These are phyloP conservation scores for Sitobion miscanthi DNA, from an alignment of 1,140 invertebrate genomes.

Conservation along the genomic window DNA sequence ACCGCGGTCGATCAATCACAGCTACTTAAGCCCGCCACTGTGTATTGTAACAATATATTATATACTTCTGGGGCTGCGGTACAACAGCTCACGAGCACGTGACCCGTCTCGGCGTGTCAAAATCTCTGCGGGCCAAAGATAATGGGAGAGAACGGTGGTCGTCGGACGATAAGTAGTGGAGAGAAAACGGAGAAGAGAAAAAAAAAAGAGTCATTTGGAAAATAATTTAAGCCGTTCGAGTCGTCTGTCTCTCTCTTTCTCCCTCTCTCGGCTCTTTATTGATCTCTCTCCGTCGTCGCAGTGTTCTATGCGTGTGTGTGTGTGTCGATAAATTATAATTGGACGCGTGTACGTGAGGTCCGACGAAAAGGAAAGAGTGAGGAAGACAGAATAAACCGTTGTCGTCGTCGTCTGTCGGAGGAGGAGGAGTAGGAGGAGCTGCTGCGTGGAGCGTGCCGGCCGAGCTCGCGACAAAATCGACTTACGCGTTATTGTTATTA, in stretches of 20 bases:
- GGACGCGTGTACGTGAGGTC: background rate
- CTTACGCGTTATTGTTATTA: background rate
- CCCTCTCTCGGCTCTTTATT: too few species aligned
- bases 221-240: background rate
- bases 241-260: background rate
- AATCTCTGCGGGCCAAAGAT: background rate
- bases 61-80: background rate
- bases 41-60: too few species aligned
- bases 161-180: background rate
- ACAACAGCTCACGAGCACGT: background rate
- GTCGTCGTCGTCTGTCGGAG: background rate
- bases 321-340: background rate
- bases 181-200: background rate
- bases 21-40: conserved; percentile 1
- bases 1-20: conserved; percentile 23
- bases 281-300: background rate
- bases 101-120: background rate
- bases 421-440: background rate
- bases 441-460: background rate
- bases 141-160: background rate
- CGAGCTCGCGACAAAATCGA: background rate
- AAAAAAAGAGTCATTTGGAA: background rate
- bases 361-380: background rate
- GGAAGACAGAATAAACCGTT: background rate
- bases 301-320: background rate